These are phyloP conservation scores for Ormyrus nitidulus DNA, from an alignment of 2,888 invertebrate genomes.

Conservation along the genomic window DNA sequence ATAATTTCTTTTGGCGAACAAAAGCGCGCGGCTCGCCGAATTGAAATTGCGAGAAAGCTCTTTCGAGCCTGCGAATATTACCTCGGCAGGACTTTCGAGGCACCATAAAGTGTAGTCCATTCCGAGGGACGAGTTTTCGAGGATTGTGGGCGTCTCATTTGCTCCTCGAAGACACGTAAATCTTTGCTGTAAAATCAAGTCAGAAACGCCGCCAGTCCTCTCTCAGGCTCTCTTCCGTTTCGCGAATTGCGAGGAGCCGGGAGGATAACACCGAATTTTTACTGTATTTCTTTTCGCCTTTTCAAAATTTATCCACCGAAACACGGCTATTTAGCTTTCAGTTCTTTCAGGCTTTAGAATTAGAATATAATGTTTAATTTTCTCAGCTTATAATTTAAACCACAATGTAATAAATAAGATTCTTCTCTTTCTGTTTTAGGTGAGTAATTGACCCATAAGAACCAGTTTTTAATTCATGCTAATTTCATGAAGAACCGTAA, in stretches of 20 bases:
- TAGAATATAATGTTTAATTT: too few relatives aligned
- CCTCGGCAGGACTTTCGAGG: conserved; percentile 7
- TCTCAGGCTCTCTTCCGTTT: too few relatives aligned
- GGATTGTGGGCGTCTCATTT: conserved; percentile 42
- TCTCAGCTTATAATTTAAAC: too few relatives aligned
- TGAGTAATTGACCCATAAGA: conserved; percentile 10
- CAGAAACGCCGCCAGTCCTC: too few relatives aligned
- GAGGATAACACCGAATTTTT: not conserved
- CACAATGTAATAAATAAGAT: too few relatives aligned
- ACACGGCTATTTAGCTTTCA: too few relatives aligned
- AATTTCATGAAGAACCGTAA: not conserved
- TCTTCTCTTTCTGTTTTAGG: conserved; percentile 31
- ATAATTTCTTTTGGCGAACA: conserved; percentile 33
- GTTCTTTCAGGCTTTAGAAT: too few relatives aligned
- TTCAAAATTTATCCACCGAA: too few relatives aligned
- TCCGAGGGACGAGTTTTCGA: not conserved
- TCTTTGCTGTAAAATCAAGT: not conserved
- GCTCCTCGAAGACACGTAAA: conserved; percentile 31
- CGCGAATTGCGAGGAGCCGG: not conserved
- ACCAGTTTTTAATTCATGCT: not conserved
- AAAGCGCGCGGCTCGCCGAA: conserved; percentile 14
- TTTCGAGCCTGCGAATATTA: conserved; percentile 36
- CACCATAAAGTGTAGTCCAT: not conserved
- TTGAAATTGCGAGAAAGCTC: conserved; percentile 37
- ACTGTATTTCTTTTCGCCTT: not conserved